Evolutionary conservation across 2,113 vertebrate species (phyloP), one percentile per base, ranked within the genome.

Genomic region (Meleagris gallopavo): DNA sequence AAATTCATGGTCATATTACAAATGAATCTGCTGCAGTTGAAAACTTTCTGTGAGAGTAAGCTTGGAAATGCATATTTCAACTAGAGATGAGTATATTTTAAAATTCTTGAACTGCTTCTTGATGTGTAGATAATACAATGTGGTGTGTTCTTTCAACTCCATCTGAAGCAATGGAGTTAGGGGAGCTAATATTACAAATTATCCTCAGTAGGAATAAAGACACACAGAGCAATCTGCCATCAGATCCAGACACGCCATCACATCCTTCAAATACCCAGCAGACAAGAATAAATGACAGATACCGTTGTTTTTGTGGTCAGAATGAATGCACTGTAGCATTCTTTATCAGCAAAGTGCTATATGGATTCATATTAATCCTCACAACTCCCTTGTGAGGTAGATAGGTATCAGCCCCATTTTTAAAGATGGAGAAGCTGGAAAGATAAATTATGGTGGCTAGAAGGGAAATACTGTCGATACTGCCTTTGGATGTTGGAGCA

Each of bases 51-150:
- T 32, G 60, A 93, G 61, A 87, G 66, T 75, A 90, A 71, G 80
- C 82, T 96, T 79, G 84, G 50, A 94, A 90, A 87, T 46, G 67
- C 22, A 14, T 77, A 75, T 74, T 93, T 94, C 73, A 95, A 69
- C 81, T 84, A 96, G 83, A 97, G 79, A 94, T 57, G 89, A 93
- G 91, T 45, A 36, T 71, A 89, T 90, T 89, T 93, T 79, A 88
- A 92, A 91, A 89, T 94, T 95, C 93, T 78, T 95, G 90, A 94
- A 81, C 84, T 90, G 67, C 34, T 36, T 78, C 72, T 89, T 88
- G 74, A 92, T 92, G 48, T 90, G 57, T 76, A 88, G 70, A 58
- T 61, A 91, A 78, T 40, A 57, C 30, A 32, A 57, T 55, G n/a
- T 43, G 48, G 8, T 32, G 73, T 91, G 29, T 80, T 93, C 83